Percentiles rank a stretch among this genome's conserved stretches.
Conservation (phyloP, 2,888 invertebrate species). For the Watsonalla binaria region DNA sequence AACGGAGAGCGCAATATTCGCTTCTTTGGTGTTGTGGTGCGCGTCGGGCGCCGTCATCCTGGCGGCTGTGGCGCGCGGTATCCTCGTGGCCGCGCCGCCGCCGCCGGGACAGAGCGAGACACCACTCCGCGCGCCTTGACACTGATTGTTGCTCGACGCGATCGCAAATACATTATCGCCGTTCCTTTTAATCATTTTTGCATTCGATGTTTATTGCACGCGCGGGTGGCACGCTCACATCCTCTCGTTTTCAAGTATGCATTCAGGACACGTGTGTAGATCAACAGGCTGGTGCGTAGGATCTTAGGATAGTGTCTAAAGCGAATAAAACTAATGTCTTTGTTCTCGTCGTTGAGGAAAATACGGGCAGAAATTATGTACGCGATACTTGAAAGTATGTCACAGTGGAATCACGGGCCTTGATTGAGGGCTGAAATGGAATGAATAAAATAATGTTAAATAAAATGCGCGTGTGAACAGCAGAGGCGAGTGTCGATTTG, state of each 20-base stretch:
- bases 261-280: conserved; percentile 58
- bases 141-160: conserved; percentile 75
- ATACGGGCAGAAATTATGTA: conserved; percentile 46
- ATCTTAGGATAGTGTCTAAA: conserved; percentile 42
- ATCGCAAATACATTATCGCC: conserved; percentile 77
- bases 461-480: conserved; percentile 42
- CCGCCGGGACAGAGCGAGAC: conserved; percentile 64
- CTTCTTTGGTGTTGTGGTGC: conserved; percentile 69
- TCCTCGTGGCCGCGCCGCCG: conserved; percentile 65
- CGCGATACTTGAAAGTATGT: conserved; percentile 40
- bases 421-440: conserved; percentile 41
- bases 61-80: conserved; percentile 71
- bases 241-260: conserved; percentile 62
- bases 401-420: conserved; percentile 53
- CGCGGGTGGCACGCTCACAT: conserved; percentile 64
- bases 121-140: conserved; percentile 66
- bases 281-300: conserved; percentile 69
- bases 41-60: conserved; percentile 75
- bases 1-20: conserved; percentile 69
- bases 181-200: conserved; percentile 78
- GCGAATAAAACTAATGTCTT: conserved; percentile 51
- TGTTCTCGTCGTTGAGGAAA: conserved; percentile 68
- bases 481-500: conserved; percentile 55
- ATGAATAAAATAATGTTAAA: conserved; percentile 18
- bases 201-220: conserved; percentile 67